These are phyloP conservation scores for Synanthedon tipuliformis DNA, from an alignment of 2,888 invertebrate genomes.

Conservation along the genomic window DNA sequence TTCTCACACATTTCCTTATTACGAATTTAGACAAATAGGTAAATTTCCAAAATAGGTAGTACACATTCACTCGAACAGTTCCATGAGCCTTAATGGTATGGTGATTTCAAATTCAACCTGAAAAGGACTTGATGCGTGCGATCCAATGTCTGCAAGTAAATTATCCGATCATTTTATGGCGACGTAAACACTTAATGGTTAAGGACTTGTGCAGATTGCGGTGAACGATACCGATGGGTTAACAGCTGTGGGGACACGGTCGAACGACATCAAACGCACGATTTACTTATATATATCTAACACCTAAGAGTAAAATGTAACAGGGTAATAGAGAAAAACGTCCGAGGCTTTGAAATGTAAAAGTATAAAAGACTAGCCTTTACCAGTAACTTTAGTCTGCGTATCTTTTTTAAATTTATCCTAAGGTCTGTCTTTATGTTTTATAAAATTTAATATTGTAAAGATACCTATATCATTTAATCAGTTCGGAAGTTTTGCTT, in stretches of 20 bases:
- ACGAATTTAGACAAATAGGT: too few relatives aligned
- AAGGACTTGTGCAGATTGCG: conserved; percentile 28
- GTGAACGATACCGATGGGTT: conserved; percentile 13
- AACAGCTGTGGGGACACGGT: conserved; percentile 8
- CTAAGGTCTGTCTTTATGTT: too few relatives aligned
- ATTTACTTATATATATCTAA: background rate
- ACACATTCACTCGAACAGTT: too few relatives aligned
- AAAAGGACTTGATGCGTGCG: background rate
- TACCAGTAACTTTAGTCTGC: too few relatives aligned
- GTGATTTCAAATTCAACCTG: background rate
- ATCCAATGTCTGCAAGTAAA: conserved; percentile 2
- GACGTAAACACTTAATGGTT: conserved; percentile 13
- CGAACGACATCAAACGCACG: conserved; percentile 2
- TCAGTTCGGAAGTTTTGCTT: too few relatives aligned
- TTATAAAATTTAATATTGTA: too few relatives aligned
- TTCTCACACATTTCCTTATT: too few relatives aligned
- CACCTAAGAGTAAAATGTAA: background rate
- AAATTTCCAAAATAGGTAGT: too few relatives aligned
- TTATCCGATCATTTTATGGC: conserved; percentile 5
- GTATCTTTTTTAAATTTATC: too few relatives aligned
- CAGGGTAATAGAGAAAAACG: background rate
- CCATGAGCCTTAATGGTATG: too few relatives aligned
- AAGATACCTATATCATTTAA: too few relatives aligned
- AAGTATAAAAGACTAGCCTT: too few relatives aligned
- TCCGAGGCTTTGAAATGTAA: background rate